These are phyloP conservation scores for Tinea pellionella DNA, from an alignment of 2,888 invertebrate genomes.

Conservation along the genomic window DNA sequence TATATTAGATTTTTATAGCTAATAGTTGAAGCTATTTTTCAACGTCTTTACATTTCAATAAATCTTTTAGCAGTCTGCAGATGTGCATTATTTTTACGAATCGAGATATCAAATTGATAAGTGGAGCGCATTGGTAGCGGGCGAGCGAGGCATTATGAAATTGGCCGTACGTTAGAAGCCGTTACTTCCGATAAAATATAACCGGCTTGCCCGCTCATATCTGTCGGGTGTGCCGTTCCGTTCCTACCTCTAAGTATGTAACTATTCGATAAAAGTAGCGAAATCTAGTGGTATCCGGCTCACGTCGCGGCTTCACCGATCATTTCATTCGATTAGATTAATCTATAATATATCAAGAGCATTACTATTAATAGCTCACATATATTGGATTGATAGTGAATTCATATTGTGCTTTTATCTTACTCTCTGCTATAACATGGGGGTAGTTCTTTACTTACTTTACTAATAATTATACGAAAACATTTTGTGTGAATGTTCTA, in stretches of 20 bases:
- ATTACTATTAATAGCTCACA: slow-evolving; percentile 23
- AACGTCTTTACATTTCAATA: not conserved
- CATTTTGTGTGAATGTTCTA: not conserved
- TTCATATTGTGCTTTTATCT: not conserved
- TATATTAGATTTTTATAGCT: too few relatives aligned
- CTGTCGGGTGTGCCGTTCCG: slow-evolving; percentile 42
- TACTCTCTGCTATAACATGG: not conserved
- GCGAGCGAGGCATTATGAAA: slow-evolving; percentile 65
- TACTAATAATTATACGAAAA: not conserved
- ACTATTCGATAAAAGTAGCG: slow-evolving; percentile 1
- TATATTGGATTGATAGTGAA: not conserved
- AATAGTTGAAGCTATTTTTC: too few relatives aligned
- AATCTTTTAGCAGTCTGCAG: slow-evolving; percentile 18
- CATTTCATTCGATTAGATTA: slow-evolving; percentile 27
- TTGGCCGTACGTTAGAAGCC: slow-evolving; percentile 68
- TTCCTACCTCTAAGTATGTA: not conserved
- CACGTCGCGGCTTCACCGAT: slow-evolving; percentile 32
- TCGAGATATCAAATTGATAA: slow-evolving; percentile 69
- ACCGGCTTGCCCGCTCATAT: slow-evolving; percentile 61
- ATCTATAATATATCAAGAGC: slow-evolving; percentile 23
- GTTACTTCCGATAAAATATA: slow-evolving; percentile 68
- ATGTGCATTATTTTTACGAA: slow-evolving; percentile 52
- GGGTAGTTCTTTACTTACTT: not conserved
- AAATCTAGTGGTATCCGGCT: slow-evolving; percentile 28
- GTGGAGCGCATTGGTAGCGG: slow-evolving; percentile 59